Evolutionary conservation across 92 coral and sea anemone species (phyloP), one percentile per base, ranked within the genome.

Genomic region (Virgularia gustaviana): DNA sequence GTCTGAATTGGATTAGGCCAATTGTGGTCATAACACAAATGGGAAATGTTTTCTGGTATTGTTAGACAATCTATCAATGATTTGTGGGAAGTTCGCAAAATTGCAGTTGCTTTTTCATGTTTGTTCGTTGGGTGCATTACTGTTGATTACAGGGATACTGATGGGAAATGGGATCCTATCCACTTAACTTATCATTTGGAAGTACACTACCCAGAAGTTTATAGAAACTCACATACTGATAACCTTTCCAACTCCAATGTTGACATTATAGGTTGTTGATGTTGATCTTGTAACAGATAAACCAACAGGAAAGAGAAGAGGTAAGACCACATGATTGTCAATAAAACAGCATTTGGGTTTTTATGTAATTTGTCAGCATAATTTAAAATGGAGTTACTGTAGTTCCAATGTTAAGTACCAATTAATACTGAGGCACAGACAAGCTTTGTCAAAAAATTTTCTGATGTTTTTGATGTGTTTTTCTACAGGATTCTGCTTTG

Each of bases 401-500:
- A 41, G n/a, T n/a, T n/a, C n/a, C n/a, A n/a, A n/a, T n/a, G n/a
- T n/a, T n/a, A n/a, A n/a, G n/a, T n/a, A n/a, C n/a, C n/a, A n/a
- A n/a, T n/a, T n/a, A n/a, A n/a, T n/a, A n/a, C n/a, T n/a, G n/a
- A n/a, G n/a, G n/a, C n/a, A n/a, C n/a, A n/a, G n/a, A n/a, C n/a
- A n/a, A n/a, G n/a, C n/a, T n/a, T n/a, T n/a, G n/a, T n/a, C n/a
- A n/a, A 9, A 41, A 41, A 0, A 13, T 4, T 2, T 43, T 43
- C 20, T 16, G 20, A 4, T 43, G 51, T 13, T 16, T 43, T 43
- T 16, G 13, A 43, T 43, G 20, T 13, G 13, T 4, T 35, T 47
- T 79, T 42, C 81, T 85, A 20, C 62, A 91, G 97, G 99, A 15
- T 94, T 94, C 78, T 94, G 99, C 85, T 94, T 94, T 71, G 94